Evolutionary conservation across 2,113 vertebrate genomes (phyloP).

Genomic region (Dolichallabes microphthalmus): DNA sequence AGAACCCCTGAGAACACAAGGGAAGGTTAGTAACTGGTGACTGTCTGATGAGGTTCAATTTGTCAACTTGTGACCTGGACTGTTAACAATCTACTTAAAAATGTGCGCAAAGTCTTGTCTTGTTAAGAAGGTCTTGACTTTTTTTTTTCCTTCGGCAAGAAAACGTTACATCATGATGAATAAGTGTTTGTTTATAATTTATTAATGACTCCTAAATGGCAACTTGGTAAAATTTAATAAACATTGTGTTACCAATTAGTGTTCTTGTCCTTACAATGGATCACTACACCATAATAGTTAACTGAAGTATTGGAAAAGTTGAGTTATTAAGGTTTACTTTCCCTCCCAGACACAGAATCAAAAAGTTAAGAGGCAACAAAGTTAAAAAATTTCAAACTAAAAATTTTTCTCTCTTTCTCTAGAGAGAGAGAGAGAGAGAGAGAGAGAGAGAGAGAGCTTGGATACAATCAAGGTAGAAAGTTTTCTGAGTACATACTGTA

Average conservation of each 20-base stretch:
- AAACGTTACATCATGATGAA: too few species aligned
- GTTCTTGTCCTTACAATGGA: not conserved
- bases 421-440: too few species aligned
- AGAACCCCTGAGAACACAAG: constrained; percentile 82
- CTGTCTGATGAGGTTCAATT: not conserved
- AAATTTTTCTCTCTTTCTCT: too few species aligned
- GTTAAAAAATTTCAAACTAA: too few species aligned
- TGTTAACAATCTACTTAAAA: not conserved
- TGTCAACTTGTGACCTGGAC: not conserved
- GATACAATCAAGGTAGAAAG: too few species aligned
- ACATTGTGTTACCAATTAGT: not conserved
- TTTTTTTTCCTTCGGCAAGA: not conserved
- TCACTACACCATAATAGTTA: not conserved
- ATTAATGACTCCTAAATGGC: not conserved
- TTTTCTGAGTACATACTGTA: too few species aligned
- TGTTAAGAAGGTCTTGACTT: not conserved
- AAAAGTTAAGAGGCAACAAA: not conserved
- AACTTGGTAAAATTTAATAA: not conserved
- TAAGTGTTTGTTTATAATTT: not conserved
- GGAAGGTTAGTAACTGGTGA: not conserved
- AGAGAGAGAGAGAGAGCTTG: too few species aligned
- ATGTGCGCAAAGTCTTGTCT: not conserved
- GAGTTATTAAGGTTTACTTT: not conserved
- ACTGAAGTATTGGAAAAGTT: not conserved
- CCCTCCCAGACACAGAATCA: too few species aligned